Conservation (phyloP, 2,888 invertebrate species). For the Rhimphoctona megacephalus region DNA sequence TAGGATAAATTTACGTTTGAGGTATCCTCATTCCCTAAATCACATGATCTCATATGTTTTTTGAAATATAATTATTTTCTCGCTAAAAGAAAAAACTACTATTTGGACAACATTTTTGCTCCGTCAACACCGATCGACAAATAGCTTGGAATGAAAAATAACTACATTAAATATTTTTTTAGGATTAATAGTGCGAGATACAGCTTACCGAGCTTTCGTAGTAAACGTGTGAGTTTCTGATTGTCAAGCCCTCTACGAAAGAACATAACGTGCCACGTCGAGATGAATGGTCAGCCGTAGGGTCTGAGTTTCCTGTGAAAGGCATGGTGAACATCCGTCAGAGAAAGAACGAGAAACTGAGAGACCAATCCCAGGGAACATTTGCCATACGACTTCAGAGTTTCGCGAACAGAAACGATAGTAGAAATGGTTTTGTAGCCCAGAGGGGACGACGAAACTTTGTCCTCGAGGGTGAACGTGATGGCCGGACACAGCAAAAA, state of each 20-base stretch:
- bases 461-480: conserved; percentile 49
- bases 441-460: conserved; percentile 56
- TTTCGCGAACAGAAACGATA: conserved; percentile 40
- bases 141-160: neutral
- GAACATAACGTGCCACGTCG: conserved; percentile 1
- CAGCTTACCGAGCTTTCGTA: neutral
- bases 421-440: conserved; percentile 56
- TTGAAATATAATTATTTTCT: neutral
- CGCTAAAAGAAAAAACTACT: neutral
- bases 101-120: neutral
- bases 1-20: neutral
- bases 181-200: neutral
- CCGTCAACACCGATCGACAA: neutral
- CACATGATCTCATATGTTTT: neutral
- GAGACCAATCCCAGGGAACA: conserved; percentile 56
- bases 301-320: conserved; percentile 11
- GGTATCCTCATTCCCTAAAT: neutral
- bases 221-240: neutral
- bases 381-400: conserved; percentile 52
- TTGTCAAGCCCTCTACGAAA: neutral
- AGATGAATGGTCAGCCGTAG: conserved; percentile 19
- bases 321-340: neutral
- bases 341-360: neutral
- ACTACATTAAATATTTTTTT: neutral
- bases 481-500: conserved; percentile 49